A percentile compares a stretch with the other conserved stretches of the same genome.
Conservation (phyloP, 2,797 vertebrate genomes). For the Manis pentadactyla region DNA sequence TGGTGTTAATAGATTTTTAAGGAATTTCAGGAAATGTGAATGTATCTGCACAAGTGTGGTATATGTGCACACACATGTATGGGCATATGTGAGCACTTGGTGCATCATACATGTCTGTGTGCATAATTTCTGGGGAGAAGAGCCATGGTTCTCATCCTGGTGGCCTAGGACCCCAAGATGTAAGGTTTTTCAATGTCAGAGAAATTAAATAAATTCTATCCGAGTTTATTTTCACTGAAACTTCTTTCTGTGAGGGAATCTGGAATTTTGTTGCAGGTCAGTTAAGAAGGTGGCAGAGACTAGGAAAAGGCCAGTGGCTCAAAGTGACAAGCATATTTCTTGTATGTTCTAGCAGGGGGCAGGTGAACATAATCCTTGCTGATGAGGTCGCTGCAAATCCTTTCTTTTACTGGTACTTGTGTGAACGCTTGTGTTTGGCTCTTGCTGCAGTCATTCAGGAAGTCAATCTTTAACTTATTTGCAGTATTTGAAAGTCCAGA, state of each 20-base stretch:
- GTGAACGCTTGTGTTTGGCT: not conserved
- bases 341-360: not conserved
- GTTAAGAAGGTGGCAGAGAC: not conserved
- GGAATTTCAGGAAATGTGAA: not conserved
- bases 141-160: not conserved
- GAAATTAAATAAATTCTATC: not conserved
- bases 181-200: not conserved
- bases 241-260: not conserved
- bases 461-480: not conserved
- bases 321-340: not conserved
- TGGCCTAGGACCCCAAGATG: not conserved
- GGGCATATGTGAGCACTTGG: too few relatives aligned
- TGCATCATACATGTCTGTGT: accelerated
- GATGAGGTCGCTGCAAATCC: not conserved
- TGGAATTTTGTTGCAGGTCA: not conserved
- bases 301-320: not conserved
- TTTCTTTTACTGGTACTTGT: not conserved
- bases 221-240: not conserved
- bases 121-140: not conserved
- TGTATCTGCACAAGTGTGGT: accelerated
- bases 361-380: not conserved
- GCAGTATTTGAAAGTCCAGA: not conserved
- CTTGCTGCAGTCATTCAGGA: not conserved
- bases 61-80: too few relatives aligned
- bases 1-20: not conserved